Conservation (phyloP, 2,888 invertebrate species). For the Pollenia angustigena region DNA sequence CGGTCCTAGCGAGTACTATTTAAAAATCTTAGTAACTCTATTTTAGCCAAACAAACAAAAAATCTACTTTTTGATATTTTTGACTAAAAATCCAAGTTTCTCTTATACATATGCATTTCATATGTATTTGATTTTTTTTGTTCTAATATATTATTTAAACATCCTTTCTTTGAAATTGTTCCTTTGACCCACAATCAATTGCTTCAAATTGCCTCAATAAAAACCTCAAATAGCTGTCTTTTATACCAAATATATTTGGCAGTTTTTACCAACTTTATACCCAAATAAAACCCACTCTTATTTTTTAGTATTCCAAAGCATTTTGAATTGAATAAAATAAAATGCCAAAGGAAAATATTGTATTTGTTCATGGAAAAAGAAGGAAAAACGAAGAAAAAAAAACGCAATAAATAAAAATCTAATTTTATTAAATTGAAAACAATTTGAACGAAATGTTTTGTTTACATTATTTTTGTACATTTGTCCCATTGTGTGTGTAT, state of each 20-base stretch:
- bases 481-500: neutral
- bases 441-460: slow-evolving; percentile 67
- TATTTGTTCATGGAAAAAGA: neutral
- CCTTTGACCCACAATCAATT: slow-evolving; percentile 46
- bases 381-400: neutral
- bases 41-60: no score
- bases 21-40: no score
- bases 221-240: slow-evolving; percentile 50
- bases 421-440: slow-evolving; percentile 73
- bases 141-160: neutral
- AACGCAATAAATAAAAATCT: slow-evolving; percentile 64
- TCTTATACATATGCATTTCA: no score
- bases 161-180: neutral
- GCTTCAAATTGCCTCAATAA: slow-evolving; percentile 57
- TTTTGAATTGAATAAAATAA: slow-evolving; percentile 12
- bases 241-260: neutral
- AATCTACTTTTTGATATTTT: no score
- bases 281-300: neutral
- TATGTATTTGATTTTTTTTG: neutral
- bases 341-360: neutral
- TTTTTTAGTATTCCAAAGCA: neutral
- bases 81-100: no score
- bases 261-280: neutral
- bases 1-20: no score
- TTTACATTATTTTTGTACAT: slow-evolving; percentile 30